Percentiles rank a stretch among this genome's conserved stretches.
These are phyloP conservation scores for Meiosimyza decipiens DNA, from an alignment of 2,888 invertebrate species.

Conservation along the genomic window DNA sequence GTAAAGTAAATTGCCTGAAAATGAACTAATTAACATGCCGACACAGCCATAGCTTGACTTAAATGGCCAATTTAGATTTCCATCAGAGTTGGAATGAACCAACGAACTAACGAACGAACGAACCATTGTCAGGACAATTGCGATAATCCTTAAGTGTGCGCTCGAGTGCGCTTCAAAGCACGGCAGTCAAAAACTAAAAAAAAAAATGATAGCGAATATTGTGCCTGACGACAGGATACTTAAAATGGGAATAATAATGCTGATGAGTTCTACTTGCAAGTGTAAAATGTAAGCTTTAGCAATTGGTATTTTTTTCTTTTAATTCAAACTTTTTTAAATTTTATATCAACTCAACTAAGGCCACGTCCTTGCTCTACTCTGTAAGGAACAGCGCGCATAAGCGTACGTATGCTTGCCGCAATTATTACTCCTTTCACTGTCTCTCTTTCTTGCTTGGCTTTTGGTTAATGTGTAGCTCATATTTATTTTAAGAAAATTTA, in stretches of 20 bases:
- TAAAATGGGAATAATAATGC: too few species aligned
- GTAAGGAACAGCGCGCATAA: too few species aligned
- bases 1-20: conserved; percentile 6
- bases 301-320: too few species aligned
- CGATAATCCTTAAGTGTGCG: conserved; percentile 3
- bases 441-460: too few species aligned
- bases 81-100: not conserved
- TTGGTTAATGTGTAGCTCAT: not conserved
- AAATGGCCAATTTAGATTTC: conserved; percentile 1
- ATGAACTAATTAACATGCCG: conserved; percentile 1
- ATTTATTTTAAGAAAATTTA: conserved; percentile 28
- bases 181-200: not conserved
- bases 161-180: not conserved
- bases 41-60: not conserved
- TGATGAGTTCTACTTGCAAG: too few species aligned
- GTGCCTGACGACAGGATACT: too few species aligned
- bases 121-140: not conserved
- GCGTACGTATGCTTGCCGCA: too few species aligned
- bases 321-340: too few species aligned
- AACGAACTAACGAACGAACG: not conserved
- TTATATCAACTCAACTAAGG: too few species aligned
- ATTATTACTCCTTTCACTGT: too few species aligned
- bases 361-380: too few species aligned
- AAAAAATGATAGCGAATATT: not conserved
- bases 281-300: too few species aligned